Evolutionary conservation across 2,888 invertebrate species (phyloP), one percentile per base, ranked within the genome.

Genomic region (Ecdyonurus torrentis): DNA sequence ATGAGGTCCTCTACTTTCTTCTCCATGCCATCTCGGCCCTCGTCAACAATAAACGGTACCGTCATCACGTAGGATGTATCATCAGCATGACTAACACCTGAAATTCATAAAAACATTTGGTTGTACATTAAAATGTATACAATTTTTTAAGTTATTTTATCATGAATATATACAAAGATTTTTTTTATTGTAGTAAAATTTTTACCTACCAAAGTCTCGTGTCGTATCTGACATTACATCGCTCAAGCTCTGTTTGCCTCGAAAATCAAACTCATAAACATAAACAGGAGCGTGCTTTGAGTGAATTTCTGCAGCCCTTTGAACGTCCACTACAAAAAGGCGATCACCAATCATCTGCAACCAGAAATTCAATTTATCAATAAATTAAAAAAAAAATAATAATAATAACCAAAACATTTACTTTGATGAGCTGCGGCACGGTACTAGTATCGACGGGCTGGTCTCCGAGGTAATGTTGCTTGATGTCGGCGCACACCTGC

Each of bases 71-170:
- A 76, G 19, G 78, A 67, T 0, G 81, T 75, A 67, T 85, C 85
- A 66, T 85, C 85, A 1, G 77, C 83, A 70, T 85, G 85, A 66
- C 80, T 77, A n/a, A 79, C 81, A 69, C 86, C 87, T 82, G 73
- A 1, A 61, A 61, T 55, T 20, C 66, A 61, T 70, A 66, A 24
- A 63, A 63, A 23, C 52, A 62, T 24, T 55, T 53, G 58, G 58
- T 58, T 23, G 19, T 15, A 37, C 15, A 37, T 37, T 10, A 10
- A 15, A 10, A 37, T 37, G 15, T 37, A 55, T 20, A 55, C 22
- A 55, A 18, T 5, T 55, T 18, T 7, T 10, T 20, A 24, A 5
- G 5, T 19, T 15, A 23, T 10, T 23, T 23, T n/a, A n/a, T n/a
- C n/a, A n/a, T n/a, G n/a, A n/a, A n/a, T n/a, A n/a, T n/a, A n/a